Evolutionary conservation across 1,140 invertebrate species (phyloP), one percentile per base, ranked within the genome.

Genomic region (Himalopsyche phryganea): DNA sequence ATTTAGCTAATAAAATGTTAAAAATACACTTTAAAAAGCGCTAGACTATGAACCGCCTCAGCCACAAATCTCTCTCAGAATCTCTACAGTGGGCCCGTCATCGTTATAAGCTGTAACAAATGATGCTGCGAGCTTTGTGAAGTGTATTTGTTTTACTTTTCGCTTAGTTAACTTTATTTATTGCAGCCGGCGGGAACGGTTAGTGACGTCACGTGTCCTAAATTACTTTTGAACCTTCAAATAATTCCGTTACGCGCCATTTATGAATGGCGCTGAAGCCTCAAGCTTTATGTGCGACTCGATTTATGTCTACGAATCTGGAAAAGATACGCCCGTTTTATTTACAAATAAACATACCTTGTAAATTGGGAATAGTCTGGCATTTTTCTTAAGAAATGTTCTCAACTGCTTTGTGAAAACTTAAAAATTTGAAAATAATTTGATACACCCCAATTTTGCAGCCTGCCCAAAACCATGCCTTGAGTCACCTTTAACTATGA

Each of bases 141-240:
- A 35, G 35, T 13, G 36, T 36, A 46, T 53, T 36, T 59, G 44
- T 59, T 45, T 18, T 19, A 42, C 35, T 61, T 61, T 61, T 49
- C 54, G 49, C 38, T 51, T 57, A 49, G 60, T 61, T 61, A 61
- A 57, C 52, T 57, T 52, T 50, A 61, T 57, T 61, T 55, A 52
- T 41, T 35, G 28, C 60, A 46, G 41, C 41, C 42, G 53, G 20
- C 44, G 46, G 38, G 11, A 47, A 23, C n/a, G n/a, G 33, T 14
- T 44, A 53, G 41, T 48, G 40, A 38, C 46, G 50, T 41, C 45
- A 42, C 17, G 28, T 49, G 40, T 38, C 38, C 19, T 18, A 19
- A 23, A 28, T 52, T 14, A 44, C 28, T 41, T 59, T 40, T 50
- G 32, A 42, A 40, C 45, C 14, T 46, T 42, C 19, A 36, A 59